Evolutionary conservation across 92 coral and sea anemone genomes (phyloP).

Genomic region (Epizoanthus stellaris): DNA sequence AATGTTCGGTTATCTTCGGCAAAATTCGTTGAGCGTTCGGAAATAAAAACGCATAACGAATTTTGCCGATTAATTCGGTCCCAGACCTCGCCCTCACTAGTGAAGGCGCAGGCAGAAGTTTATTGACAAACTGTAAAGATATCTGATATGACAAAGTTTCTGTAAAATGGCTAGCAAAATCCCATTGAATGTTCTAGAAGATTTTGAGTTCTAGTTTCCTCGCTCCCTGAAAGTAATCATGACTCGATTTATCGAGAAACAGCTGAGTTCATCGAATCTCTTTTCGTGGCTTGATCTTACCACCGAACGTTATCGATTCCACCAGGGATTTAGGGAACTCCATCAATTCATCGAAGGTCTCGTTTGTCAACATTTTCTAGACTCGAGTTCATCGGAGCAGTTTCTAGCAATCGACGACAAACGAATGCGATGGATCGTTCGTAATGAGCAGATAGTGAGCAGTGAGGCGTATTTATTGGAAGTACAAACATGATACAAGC

Average conservation of each 20-base stretch:
- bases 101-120: no score
- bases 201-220: background rate
- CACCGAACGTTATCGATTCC: background rate
- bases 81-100: no score
- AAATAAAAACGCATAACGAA: no score
- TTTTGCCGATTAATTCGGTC: no score
- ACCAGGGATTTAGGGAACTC: no score
- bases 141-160: no score
- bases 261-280: conserved; percentile 17
- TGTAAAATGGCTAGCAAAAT: no score
- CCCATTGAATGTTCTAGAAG: no score
- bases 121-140: no score
- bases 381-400: conserved; percentile 4
- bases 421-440: conserved; percentile 1
- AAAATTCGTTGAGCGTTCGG: no score
- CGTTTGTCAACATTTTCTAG: conserved; percentile 21
- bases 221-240: background rate
- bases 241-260: background rate
- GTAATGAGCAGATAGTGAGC: background rate
- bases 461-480: conserved; percentile 16
- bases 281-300: conserved; percentile 11
- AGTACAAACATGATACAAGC: no score
- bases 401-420: conserved; percentile 11
- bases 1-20: no score
- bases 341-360: background rate